Evolutionary conservation across 2,888 invertebrate genomes (phyloP), one percentile per base, ranked within the genome.

Genomic region (Rambutsinella grinnellia): DNA sequence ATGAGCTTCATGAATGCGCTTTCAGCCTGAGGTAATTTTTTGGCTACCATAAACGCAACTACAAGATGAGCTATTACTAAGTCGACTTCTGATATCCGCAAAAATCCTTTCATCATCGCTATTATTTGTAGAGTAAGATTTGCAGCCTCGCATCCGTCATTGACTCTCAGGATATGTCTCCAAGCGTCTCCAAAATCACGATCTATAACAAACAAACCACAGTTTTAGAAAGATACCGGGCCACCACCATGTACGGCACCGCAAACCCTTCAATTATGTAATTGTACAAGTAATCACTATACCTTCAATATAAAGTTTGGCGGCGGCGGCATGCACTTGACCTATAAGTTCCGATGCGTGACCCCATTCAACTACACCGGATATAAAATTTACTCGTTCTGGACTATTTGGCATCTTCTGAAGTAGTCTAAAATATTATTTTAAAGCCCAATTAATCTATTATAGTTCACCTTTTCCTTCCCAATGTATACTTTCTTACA

Each of bases 281-380:
- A n/a, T n/a, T n/a, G n/a, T n/a, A n/a, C n/a, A n/a, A n/a, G n/a
- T n/a, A n/a, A n/a, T n/a, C n/a, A n/a, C n/a, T n/a, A n/a, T 61
- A 82, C 82, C 82, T 23, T 63, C 49, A 63, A 81, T 76, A 53
- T 82, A 80, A 24, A 78, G 63, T 23, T 76, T 65, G n/a, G 79
- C 79, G 6, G 79, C 76, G 8, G 78, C 28, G 10, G 71, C 69
- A 63, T 82, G 79, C n/a, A 82, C 15, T 17, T 69, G 62, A 2
- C 74, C 69, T 21, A 61, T 49, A 17, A 80, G 58, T 15, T 74
- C 71, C 1, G 74, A 79, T n/a, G 56, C 71, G 1, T 62, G 63
- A 21, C 66, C 61, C 82, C 82, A 82, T 19, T 82, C 82, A 21
- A 80, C 57, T 2, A 81, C 60, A 8, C 75, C 69, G 24, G 77